A percentile compares a stretch with the other conserved stretches of the same genome.
These are phyloP conservation scores for Drosophila pruinosa DNA, from an alignment of 1,140 invertebrate genomes.

Conservation along the genomic window DNA sequence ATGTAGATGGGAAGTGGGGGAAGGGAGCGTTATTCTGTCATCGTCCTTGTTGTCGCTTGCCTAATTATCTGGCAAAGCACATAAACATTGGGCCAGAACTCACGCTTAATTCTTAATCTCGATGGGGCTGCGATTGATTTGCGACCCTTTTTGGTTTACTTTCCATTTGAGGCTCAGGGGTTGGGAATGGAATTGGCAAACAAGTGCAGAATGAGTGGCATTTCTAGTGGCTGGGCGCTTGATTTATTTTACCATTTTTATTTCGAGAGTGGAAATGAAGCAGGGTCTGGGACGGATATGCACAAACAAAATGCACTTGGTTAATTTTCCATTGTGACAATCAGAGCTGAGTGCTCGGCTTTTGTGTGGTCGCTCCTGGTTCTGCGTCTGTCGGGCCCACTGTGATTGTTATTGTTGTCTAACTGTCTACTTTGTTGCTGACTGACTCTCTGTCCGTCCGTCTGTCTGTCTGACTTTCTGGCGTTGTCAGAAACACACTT, in stretches of 20 bases:
- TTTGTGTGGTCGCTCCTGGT: conserved; percentile 47
- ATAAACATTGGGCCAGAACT: conserved; percentile 43
- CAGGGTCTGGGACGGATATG: conserved; percentile 35
- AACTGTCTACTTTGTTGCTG: conserved; percentile 77
- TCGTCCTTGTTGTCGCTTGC: conserved; percentile 61
- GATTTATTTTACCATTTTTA: conserved; percentile 53
- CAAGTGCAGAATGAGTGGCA: conserved; percentile 39
- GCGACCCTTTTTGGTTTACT: conserved; percentile 50
- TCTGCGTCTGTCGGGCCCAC: conserved; percentile 39
- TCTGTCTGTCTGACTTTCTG: conserved; percentile 19
- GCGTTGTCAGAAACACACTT: conserved; percentile 65
- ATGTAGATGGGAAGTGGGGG: background rate
- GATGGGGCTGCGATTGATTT: conserved; percentile 66
- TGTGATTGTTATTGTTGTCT: conserved; percentile 75
- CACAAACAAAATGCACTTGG: conserved; percentile 81
- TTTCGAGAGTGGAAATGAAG: background rate
- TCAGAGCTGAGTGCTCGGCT: conserved; percentile 74
- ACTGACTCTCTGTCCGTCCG: conserved; percentile 32
- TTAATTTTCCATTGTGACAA: conserved; percentile 82
- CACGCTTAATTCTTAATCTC: conserved; percentile 50
- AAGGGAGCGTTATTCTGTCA: conserved; percentile 12
- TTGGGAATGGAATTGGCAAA: conserved; percentile 7
- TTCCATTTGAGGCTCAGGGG: background rate
- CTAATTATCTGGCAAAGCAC: conserved; percentile 79
- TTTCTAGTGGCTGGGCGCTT: conserved; percentile 26